A percentile compares a stretch with the other conserved stretches of the same genome.
Evolutionary conservation across 1,140 invertebrate genomes (phyloP).

Genomic region (Drosophila pectinifera): DNA sequence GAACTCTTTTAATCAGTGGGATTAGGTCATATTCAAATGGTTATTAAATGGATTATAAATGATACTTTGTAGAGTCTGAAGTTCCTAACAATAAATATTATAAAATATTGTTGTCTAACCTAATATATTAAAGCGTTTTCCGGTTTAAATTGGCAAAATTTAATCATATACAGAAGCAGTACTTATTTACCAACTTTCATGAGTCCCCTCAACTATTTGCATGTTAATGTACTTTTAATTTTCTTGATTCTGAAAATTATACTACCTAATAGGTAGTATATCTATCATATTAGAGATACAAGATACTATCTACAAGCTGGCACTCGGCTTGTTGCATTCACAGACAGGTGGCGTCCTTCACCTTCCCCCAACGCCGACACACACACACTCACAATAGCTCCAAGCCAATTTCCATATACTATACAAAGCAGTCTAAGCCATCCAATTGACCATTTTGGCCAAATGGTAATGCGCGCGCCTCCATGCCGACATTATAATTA

Average conservation of each 20-base stretch:
- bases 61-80: no score
- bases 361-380: not conserved
- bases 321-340: slow-evolving; percentile 10
- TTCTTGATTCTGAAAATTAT: not conserved
- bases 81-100: no score
- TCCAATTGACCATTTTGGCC: slow-evolving; percentile 69
- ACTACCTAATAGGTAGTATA: not conserved
- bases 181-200: no score
- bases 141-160: no score
- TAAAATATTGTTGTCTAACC: no score
- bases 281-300: not conserved
- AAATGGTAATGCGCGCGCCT: slow-evolving; percentile 73
- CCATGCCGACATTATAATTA: slow-evolving; percentile 75
- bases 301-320: slow-evolving; percentile 18
- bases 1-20: no score
- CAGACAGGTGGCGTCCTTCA: slow-evolving; percentile 22
- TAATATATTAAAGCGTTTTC: no score
- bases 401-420: slow-evolving; percentile 21
- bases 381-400: not conserved
- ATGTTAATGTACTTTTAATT: not conserved
- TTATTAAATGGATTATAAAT: no score
- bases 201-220: not conserved
- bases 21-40: no score
- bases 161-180: no score
- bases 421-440: slow-evolving; percentile 27